These are phyloP conservation scores for Arctopsyche grandis DNA, from an alignment of 1,140 invertebrate genomes.

Conservation along the genomic window DNA sequence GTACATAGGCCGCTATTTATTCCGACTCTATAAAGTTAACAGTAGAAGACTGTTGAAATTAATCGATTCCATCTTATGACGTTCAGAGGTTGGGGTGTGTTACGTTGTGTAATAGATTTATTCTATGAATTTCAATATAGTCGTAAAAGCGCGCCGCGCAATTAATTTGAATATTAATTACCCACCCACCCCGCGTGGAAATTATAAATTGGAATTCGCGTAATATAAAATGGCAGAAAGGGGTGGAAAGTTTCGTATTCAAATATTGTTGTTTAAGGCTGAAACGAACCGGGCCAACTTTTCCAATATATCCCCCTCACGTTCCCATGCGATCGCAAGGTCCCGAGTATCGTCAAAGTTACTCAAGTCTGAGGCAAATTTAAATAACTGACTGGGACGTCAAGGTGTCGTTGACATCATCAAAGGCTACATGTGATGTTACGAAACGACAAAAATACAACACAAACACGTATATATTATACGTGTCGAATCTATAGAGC, in stretches of 20 bases:
- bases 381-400: constrained; percentile 3
- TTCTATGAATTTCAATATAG: neutral
- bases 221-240: neutral
- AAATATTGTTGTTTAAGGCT: constrained; percentile 24
- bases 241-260: constrained; percentile 22
- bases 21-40: too few relatives aligned
- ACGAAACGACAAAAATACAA: neutral
- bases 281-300: constrained; percentile 10
- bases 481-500: too few relatives aligned
- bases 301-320: constrained; percentile 24
- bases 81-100: too few relatives aligned
- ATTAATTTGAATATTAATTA: constrained; percentile 29
- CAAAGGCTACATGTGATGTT: neutral
- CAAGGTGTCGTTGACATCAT: neutral
- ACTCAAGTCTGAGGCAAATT: constrained; percentile 6
- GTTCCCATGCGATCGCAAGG: neutral
- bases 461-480: constrained; percentile 1
- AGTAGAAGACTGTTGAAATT: too few relatives aligned
- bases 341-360: neutral
- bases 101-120: too few relatives aligned
- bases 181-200: neutral
- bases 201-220: neutral
- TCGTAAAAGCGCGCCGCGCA: neutral
- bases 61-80: too few relatives aligned
- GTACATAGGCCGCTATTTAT: too few relatives aligned